Evolutionary conservation across 2,888 invertebrate genomes (phyloP).

Genomic region (Drosophila borealis): DNA sequence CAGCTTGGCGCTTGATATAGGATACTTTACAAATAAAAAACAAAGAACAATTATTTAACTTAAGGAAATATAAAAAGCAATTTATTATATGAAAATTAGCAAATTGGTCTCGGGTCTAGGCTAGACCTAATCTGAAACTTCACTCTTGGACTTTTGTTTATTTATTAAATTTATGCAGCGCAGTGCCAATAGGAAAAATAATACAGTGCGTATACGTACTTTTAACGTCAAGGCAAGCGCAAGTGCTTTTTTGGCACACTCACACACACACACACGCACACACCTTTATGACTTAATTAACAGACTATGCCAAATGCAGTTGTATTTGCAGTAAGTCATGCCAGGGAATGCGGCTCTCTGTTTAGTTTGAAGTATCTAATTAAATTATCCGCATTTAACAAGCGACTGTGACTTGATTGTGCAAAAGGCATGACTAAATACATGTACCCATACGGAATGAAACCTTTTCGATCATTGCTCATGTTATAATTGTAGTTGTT

Average conservation of each 20-base stretch:
- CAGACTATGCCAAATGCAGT: constrained; percentile 24
- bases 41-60: too few species aligned
- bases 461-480: constrained; percentile 44
- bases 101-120: too few species aligned
- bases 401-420: constrained; percentile 73
- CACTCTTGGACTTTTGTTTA: too few species aligned
- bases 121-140: too few species aligned
- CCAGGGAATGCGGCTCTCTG: constrained; percentile 42
- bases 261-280: constrained; percentile 12
- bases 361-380: constrained; percentile 76
- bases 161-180: neutral
- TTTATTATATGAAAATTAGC: too few species aligned
- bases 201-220: constrained; percentile 39
- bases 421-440: constrained; percentile 75
- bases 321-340: constrained; percentile 45
- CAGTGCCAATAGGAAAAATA: neutral
- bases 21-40: too few species aligned
- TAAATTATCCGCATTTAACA: constrained; percentile 78
- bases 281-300: constrained; percentile 38
- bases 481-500: constrained; percentile 31
- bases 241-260: neutral
- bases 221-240: constrained; percentile 12
- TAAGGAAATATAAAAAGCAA: too few species aligned
- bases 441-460: constrained; percentile 20
- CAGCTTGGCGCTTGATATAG: too few species aligned